A percentile compares a stretch with the other conserved stretches of the same genome.
phyloP scores from a whole-genome alignment of 2,888 invertebrate genomes.

The Ophion ellenae region DNA sequence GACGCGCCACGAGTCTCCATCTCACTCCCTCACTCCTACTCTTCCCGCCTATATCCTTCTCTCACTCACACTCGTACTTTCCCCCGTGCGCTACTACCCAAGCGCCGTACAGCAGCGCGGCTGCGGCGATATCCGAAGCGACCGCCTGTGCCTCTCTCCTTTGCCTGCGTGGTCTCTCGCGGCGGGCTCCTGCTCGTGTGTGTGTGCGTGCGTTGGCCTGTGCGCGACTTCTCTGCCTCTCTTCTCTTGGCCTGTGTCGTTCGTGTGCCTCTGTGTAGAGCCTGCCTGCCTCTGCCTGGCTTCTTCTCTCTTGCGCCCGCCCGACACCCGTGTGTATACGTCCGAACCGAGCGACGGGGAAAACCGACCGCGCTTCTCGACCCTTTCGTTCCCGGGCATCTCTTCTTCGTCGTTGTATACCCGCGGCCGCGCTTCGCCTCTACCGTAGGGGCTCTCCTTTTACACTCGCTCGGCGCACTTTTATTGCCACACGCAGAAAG shows the following conservation, averaged over 20 bases:
- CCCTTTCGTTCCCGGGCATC: conserved; percentile 66
- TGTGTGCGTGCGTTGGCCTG: conserved; percentile 14
- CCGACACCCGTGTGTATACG: conserved; percentile 53
- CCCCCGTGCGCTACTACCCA: conserved; percentile 52
- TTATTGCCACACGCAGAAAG: conserved; percentile 28
- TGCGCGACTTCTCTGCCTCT: conserved; percentile 44
- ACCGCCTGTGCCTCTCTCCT: conserved; percentile 49
- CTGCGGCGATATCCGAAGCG: conserved; percentile 56
- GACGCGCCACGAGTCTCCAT: conserved; percentile 48
- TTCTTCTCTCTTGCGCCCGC: conserved; percentile 56
- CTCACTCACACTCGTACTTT: conserved; percentile 40
- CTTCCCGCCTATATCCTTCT: conserved; percentile 36
- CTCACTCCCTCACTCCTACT: conserved; percentile 36
- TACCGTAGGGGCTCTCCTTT: conserved; percentile 21
- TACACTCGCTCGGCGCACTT: conserved; percentile 3
- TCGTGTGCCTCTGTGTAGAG: conserved; percentile 1
- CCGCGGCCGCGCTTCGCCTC: conserved; percentile 52
- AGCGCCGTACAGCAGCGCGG: conserved; percentile 63
- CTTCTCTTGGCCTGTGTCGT: conserved; percentile 31
- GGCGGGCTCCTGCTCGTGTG: conserved; percentile 7
- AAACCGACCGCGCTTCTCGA: conserved; percentile 58
- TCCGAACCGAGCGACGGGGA: conserved; percentile 55
- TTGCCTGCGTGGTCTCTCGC: conserved; percentile 49
- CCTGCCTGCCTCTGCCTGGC: conserved; percentile 51
- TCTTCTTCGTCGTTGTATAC: conserved; percentile 52